Evolutionary conservation across 2,797 vertebrate genomes (phyloP).

Genomic region (Rhinoraja longicauda): DNA sequence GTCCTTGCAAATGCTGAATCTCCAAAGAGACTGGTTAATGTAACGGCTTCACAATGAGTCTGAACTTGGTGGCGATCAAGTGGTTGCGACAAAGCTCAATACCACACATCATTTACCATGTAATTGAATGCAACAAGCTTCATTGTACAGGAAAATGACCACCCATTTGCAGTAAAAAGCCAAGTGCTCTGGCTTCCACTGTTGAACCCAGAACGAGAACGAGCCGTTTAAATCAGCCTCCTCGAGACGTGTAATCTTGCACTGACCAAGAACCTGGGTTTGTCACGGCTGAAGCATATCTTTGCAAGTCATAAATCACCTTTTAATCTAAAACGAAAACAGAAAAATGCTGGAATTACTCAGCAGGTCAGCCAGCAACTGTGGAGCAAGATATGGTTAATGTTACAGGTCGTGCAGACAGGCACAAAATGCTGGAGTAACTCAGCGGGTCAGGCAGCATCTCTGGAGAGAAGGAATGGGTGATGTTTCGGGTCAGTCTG

Average conservation of each 20-base stretch:
- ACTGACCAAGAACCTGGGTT: too few relatives aligned
- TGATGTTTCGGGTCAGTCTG: too few relatives aligned
- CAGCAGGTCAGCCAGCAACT: too few relatives aligned
- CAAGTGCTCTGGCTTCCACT: not conserved
- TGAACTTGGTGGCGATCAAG: not conserved
- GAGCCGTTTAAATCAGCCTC: not conserved
- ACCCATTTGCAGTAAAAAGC: slow-evolving; percentile 17
- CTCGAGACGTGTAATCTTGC: not conserved
- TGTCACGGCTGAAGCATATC: not conserved
- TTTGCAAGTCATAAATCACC: not conserved
- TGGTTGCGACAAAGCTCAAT: not conserved
- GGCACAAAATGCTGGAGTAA: too few relatives aligned
- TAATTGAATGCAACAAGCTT: not conserved
- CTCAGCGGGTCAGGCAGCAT: too few relatives aligned
- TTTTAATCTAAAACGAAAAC: not conserved
- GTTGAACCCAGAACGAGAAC: not conserved
- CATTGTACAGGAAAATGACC: not conserved
- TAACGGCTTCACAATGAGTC: not conserved
- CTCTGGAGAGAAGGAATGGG: too few relatives aligned
- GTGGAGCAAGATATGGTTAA: too few relatives aligned
- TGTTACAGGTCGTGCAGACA: too few relatives aligned
- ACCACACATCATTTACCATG: not conserved
- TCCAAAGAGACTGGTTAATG: not conserved
- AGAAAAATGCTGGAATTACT: too few relatives aligned
- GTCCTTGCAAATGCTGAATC: too few relatives aligned